Evolutionary conservation across 2,113 vertebrate species (phyloP).

Genomic region (Bubo bubo): DNA sequence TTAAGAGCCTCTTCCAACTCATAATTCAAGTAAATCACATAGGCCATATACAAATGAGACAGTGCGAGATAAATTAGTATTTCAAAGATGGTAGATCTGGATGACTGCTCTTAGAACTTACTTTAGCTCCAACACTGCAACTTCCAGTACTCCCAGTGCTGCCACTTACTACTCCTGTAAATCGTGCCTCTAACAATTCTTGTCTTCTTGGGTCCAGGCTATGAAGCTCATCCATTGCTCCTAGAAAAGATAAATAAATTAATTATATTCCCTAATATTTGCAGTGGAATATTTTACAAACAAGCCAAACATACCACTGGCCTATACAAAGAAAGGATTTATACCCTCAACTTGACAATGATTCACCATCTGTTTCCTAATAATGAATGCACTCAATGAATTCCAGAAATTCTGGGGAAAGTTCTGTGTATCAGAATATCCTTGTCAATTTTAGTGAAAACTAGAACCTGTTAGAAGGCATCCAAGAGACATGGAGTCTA

Average conservation of each 20-base stretch:
- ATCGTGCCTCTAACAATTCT: constrained; percentile 96
- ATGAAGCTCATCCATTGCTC: constrained; percentile 99
- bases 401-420: not conserved
- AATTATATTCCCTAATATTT: not conserved
- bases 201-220: constrained; percentile 98
- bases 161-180: constrained; percentile 94
- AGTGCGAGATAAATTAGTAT: not conserved
- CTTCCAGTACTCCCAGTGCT: constrained; percentile 97
- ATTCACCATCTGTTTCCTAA: not conserved
- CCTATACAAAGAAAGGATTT: not conserved
- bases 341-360: not conserved
- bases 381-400: not conserved
- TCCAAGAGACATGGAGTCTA: not conserved
- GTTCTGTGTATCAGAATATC: not conserved
- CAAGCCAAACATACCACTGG: not conserved
- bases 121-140: constrained; percentile 96
- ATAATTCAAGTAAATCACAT: not conserved
- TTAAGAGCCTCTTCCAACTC: not conserved
- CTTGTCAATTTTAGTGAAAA: not conserved
- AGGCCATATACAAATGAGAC: not conserved
- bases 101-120: constrained; percentile 71
- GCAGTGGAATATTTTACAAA: not conserved
- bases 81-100: not conserved
- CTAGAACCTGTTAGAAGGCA: not conserved
- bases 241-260: constrained; percentile 66